Evolutionary conservation across 2,113 vertebrate genomes (phyloP), one percentile per base, ranked within the genome.

Genomic region (Nothoprocta perdicaria): DNA sequence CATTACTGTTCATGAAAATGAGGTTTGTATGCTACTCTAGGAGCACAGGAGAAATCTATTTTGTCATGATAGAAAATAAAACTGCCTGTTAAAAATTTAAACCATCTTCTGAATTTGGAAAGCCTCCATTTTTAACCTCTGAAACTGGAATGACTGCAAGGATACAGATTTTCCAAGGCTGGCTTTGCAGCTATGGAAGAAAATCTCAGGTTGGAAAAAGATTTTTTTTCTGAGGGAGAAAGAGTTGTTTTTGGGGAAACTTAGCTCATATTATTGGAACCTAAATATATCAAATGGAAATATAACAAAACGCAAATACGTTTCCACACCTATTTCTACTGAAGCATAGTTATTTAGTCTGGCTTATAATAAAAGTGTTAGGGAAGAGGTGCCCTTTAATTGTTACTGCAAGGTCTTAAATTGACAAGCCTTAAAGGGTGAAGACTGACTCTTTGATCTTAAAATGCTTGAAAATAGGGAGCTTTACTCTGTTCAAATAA

Each of bases 401-500:
- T 92, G 78, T 91, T 73, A 75, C 61, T 88, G 86, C 67, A 90
- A 88, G 80, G 65, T 89, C 86, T 96, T 88, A 89, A 94, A 92
- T 17, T 58, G 58, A 89, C 94, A 85, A 95, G 80, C 52, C 38
- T 46, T 85, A 96, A 94, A 94, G 52, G 57, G 35, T 82, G 74
- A 84, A 86, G 84, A 80, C 61, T 71, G 48, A 83, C 46, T 94
- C 94, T 97, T 96, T 96, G 95, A 97, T 96, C 90, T 97, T 96
- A 87, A 96, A 94, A 91, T 93, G 63, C 61, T 89, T 97, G 61
- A 91, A 92, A 96, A 86, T 66, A 76, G 38, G 81, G 29, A 94
- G 89, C 78, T 94, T 91, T 77, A 83, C 83, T 94, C 52, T 62
- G 71, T 92, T 96, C 72, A 95, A 88, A 96, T 86, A 68, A 48